Percentiles rank a stretch among this genome's conserved stretches.
Evolutionary conservation across 1,140 invertebrate species (phyloP).

Genomic region (Pseudomyrmex flavicornis): DNA sequence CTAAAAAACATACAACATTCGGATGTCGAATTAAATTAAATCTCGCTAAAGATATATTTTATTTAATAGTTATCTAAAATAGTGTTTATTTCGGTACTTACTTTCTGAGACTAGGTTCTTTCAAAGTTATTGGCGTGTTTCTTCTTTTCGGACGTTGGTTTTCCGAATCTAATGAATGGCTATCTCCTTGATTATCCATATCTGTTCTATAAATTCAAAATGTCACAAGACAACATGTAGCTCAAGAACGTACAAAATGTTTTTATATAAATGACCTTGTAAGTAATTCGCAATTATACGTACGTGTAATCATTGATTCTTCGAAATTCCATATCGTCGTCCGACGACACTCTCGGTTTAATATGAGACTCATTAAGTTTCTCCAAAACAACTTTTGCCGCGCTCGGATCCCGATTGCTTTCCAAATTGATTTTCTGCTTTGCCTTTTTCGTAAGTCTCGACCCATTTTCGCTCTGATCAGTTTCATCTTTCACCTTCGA

Average conservation of each 20-base stretch:
- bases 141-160: slow-evolving; percentile 72
- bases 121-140: slow-evolving; percentile 72
- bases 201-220: slow-evolving; percentile 26
- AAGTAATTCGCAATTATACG: slow-evolving; percentile 25
- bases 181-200: slow-evolving; percentile 21
- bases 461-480: slow-evolving; percentile 2
- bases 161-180: slow-evolving; percentile 70
- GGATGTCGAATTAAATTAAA: background rate
- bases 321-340: slow-evolving; percentile 44
- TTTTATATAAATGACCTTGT: slow-evolving; percentile 4
- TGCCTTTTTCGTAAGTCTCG: background rate
- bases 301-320: slow-evolving; percentile 49
- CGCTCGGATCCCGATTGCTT: slow-evolving; percentile 72
- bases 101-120: slow-evolving; percentile 75
- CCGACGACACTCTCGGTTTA: slow-evolving; percentile 32
- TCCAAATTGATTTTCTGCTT: slow-evolving; percentile 42
- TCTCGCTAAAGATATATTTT: background rate
- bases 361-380: slow-evolving; percentile 71
- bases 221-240: background rate
- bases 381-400: slow-evolving; percentile 77
- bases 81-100: slow-evolving; percentile 54
- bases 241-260: background rate
- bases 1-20: slow-evolving; percentile 30
- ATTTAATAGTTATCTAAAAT: background rate
- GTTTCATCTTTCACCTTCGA: background rate